These are phyloP conservation scores for Atlantisia rogersi DNA, from an alignment of 2,113 vertebrate genomes.

Conservation along the genomic window DNA sequence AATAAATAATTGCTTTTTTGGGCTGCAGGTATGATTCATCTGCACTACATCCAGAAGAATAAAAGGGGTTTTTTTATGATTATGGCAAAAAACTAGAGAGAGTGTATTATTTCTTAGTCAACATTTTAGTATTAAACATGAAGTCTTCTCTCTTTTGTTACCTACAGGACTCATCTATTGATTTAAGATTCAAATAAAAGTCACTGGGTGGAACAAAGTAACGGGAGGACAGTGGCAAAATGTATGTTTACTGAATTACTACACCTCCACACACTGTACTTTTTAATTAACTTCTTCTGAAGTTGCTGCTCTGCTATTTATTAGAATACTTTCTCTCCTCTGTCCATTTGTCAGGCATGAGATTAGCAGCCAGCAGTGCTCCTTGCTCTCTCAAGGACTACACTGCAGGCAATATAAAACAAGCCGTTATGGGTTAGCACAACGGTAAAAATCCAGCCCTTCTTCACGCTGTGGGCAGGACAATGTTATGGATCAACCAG, in stretches of 20 bases:
- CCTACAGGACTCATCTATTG: background rate
- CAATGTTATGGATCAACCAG: background rate
- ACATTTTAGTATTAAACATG: background rate
- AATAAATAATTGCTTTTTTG: background rate
- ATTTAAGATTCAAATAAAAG: constrained; percentile 18
- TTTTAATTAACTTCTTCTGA: background rate
- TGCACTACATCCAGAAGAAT: background rate
- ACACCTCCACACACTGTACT: background rate
- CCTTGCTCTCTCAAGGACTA: background rate
- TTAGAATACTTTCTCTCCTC: background rate
- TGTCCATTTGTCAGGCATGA: background rate
- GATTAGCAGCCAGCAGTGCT: background rate
- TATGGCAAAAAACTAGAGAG: background rate
- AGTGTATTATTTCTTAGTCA: constrained; percentile 5
- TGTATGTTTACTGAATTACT: background rate
- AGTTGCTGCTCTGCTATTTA: background rate
- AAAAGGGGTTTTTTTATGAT: constrained; percentile 20
- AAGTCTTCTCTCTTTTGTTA: background rate
- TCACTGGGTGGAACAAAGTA: background rate
- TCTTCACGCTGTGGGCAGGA: background rate
- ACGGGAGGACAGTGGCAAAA: background rate
- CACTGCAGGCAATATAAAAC: background rate
- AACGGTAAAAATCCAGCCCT: background rate
- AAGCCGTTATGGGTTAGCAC: background rate
- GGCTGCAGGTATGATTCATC: background rate